phyloP scores from a whole-genome alignment of 2,797 vertebrate species.

The Gallinago nigripennis region DNA sequence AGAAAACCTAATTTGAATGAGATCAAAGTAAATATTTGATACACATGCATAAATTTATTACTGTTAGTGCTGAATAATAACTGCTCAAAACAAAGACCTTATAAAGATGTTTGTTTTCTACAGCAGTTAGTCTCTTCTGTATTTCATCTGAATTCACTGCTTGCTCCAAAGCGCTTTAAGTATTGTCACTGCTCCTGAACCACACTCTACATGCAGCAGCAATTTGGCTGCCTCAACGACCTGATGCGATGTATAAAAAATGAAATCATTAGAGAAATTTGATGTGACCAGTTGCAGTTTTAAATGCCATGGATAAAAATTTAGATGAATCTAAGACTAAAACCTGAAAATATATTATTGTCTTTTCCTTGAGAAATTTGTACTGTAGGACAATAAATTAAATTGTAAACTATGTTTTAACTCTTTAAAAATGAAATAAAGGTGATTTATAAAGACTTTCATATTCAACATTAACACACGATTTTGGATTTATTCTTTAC shows the following conservation, averaged over 20 bases:
- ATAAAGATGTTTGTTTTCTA: conserved; percentile 46
- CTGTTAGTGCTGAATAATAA: conserved; percentile 52
- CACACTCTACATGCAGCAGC: conserved; percentile 24
- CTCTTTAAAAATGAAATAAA: background rate
- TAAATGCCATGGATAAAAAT: conserved; percentile 25
- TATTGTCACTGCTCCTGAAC: conserved; percentile 50
- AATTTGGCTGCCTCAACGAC: conserved; percentile 61
- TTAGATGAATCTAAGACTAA: background rate
- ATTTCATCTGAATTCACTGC: conserved; percentile 23
- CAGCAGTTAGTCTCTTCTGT: conserved; percentile 33
- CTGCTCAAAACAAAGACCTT: conserved; percentile 56
- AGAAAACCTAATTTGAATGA: conserved; percentile 50
- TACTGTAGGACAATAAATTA: conserved; percentile 10
- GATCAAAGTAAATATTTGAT: conserved; percentile 61
- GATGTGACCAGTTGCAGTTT: conserved; percentile 31
- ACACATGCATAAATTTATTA: conserved; percentile 29
- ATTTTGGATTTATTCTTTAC: background rate
- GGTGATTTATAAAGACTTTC: background rate
- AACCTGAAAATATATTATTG: background rate
- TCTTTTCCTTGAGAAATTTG: conserved; percentile 19
- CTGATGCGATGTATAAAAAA: conserved; percentile 40
- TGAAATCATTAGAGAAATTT: conserved; percentile 48
- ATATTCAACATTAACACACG: background rate
- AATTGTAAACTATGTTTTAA: background rate
- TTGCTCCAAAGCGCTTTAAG: conserved; percentile 26